Base-by-base conservation (phyloP, 2,888 invertebrate species). In the Archips xylosteana region DNA sequence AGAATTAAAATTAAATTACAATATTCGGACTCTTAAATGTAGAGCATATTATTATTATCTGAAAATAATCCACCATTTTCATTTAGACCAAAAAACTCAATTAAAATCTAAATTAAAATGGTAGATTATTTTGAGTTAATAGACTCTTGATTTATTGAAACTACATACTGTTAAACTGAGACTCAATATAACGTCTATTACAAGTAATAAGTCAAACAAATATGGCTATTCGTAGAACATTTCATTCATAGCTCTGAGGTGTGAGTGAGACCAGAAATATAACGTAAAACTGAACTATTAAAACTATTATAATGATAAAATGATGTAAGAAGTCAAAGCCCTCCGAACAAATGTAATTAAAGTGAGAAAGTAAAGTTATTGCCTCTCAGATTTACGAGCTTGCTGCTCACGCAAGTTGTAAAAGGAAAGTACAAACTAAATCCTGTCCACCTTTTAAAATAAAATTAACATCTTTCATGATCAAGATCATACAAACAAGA, bases 271-370 rank as follows among this genome's bases (percentile, higher is more conserved):
- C 36, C 45, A 61, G 34, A 67, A 61, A 47, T 45, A 9, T 6
- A 67, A 47, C n/a, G n/a, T 47, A 15, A 4, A 39, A 49, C 42
- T 42, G 54, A 68, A 57, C 39, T 45, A 39, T 36, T 62, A 62
- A 67, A 59, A 57, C 62, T 57, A 39, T 67, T 23, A 59, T 47
- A 67, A 54, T 54, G 51, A 15, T 67, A 45, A 62, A 62, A 63
- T 68, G 54, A 73, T 57, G 68, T 68, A 73, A 73, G 60, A n/a
- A 68, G 62, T 68, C 67, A 68, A 47, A 73, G 57, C 72, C 67
- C 72, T 68, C 72, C 65, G 36, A 49, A 64, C 64, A 68, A 73
- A 73, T 59, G 72, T 73, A 73, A 73, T 73, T 73, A 68, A 63
- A 15, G 32, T 63, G 63, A 73, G 72, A 73, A 73, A 73, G 72